These are phyloP conservation scores for Panorpa germanica DNA, from an alignment of 2,888 invertebrate species.

Conservation along the genomic window DNA sequence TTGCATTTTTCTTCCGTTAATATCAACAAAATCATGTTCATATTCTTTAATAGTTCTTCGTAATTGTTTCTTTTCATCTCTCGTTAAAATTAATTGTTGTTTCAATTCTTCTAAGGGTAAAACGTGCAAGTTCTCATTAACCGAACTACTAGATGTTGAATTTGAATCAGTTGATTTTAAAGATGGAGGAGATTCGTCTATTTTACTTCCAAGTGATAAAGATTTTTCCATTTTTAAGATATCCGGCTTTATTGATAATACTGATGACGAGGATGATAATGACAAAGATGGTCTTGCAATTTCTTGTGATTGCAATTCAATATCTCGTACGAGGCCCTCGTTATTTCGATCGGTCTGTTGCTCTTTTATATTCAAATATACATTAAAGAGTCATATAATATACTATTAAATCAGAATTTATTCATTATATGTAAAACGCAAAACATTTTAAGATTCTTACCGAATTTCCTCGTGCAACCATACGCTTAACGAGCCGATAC, in stretches of 20 bases:
- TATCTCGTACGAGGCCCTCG: too few species aligned
- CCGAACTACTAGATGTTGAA: too few species aligned
- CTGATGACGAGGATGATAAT: too few species aligned
- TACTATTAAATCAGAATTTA: constrained; percentile 2
- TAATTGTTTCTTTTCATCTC: constrained; percentile 65
- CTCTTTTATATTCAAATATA: too few species aligned
- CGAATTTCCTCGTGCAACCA: constrained; percentile 41
- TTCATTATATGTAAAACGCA: constrained; percentile 5
- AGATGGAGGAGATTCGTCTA: constrained; percentile 25
- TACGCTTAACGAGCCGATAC: constrained; percentile 75
- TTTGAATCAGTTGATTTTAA: too few species aligned
- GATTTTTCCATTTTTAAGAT: too few species aligned
- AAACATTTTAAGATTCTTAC: constrained; percentile 33
- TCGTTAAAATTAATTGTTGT: constrained; percentile 41
- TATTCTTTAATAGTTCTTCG: constrained; percentile 67
- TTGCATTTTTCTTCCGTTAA: constrained; percentile 66
- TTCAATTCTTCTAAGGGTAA: constrained; percentile 50
- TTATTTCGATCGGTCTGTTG: too few species aligned
- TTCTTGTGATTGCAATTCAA: too few species aligned
- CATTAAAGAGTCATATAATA: constrained; percentile 2
- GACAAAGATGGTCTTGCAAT: too few species aligned
- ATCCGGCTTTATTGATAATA: too few species aligned
- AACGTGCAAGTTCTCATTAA: constrained; percentile 44
- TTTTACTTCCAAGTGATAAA: constrained; percentile 19
- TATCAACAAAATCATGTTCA: constrained; percentile 65